phyloP scores from a whole-genome alignment of 2,113 vertebrate species.

The Neomonachus schauinslandi region DNA sequence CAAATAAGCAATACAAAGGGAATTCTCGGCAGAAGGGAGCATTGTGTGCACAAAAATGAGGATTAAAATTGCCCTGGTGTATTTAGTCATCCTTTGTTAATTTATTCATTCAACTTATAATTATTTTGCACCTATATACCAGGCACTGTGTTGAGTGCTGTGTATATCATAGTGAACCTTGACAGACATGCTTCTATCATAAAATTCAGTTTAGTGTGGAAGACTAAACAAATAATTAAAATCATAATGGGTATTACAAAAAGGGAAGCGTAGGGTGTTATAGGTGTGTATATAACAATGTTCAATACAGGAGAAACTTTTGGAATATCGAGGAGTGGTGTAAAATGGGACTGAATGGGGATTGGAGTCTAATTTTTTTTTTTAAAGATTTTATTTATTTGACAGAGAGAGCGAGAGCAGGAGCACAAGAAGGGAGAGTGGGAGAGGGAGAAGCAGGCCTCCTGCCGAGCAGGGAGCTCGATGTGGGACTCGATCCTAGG shows the following conservation, averaged over 20 bases:
- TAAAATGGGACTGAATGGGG: neutral
- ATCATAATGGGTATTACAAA: neutral
- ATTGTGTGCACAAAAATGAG: neutral
- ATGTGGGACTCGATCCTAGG: too few species aligned
- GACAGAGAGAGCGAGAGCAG: too few species aligned
- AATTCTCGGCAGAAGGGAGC: neutral
- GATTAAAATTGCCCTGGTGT: neutral
- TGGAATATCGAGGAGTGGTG: neutral
- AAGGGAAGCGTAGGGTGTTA: neutral
- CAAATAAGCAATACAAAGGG: neutral
- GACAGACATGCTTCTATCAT: neutral
- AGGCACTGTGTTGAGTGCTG: neutral
- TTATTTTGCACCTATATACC: neutral
- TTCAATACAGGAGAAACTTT: neutral
- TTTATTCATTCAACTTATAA: neutral
- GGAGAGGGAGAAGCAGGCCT: too few species aligned
- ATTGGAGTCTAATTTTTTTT: neutral
- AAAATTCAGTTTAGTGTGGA: conserved; percentile 23
- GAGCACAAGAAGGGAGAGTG: too few species aligned
- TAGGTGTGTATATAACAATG: neutral
- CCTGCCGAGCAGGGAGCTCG: too few species aligned
- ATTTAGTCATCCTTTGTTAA: neutral
- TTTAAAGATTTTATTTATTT: too few species aligned
- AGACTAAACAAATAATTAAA: conserved; percentile 50
- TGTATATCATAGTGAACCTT: neutral